Conservation (phyloP, 2,113 vertebrate species). For the Cariama cristata region DNA sequence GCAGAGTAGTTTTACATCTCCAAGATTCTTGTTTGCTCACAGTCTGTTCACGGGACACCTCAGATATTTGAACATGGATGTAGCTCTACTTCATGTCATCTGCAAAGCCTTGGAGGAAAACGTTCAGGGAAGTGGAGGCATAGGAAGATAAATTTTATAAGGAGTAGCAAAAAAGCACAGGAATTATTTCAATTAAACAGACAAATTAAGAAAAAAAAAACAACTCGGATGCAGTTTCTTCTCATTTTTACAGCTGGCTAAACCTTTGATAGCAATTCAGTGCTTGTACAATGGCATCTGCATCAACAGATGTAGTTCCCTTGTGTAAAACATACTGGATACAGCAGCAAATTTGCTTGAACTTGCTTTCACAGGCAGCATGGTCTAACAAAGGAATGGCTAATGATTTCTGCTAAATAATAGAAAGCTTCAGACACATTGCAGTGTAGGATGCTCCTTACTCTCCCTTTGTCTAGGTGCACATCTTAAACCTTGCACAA, state of each 20-base stretch:
- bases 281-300: background rate
- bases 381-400: conserved; percentile 34
- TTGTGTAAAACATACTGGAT: background rate
- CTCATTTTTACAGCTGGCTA: background rate
- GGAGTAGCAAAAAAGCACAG: background rate
- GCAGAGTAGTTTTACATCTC: background rate
- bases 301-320: conserved; percentile 10
- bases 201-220: background rate
- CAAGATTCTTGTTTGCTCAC: background rate
- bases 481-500: background rate
- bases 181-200: background rate
- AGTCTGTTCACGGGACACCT: background rate
- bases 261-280: background rate
- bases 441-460: background rate
- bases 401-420: conserved; percentile 56
- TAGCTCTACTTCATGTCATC: background rate
- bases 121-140: background rate
- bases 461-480: background rate
- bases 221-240: background rate
- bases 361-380: background rate
- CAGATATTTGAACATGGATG: background rate
- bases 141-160: background rate
- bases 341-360: background rate
- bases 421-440: background rate
- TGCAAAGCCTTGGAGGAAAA: background rate